Percentiles rank a stretch among this genome's conserved stretches.
Conservation (phyloP, 2,888 invertebrate genomes). For the Ormyrus labotus region DNA sequence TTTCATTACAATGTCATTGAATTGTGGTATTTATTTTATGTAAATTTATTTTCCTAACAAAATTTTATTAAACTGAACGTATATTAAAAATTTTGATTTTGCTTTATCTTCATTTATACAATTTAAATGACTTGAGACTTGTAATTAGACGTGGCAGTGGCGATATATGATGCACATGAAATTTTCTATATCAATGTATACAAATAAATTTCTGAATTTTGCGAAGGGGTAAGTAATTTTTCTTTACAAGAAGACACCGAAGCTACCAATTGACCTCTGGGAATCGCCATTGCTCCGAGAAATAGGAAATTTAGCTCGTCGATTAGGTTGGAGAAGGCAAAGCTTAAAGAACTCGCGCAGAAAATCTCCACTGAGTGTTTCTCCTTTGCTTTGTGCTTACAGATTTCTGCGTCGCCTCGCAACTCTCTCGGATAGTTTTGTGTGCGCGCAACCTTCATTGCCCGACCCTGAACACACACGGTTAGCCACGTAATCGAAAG, state of each 20-base stretch:
- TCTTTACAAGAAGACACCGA: slow-evolving; percentile 9
- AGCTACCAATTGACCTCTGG: slow-evolving; percentile 20
- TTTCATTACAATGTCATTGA: no score
- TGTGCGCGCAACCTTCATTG: slow-evolving; percentile 73
- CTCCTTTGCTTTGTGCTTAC: slow-evolving; percentile 76
- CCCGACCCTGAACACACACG: slow-evolving; percentile 74
- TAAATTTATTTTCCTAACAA: neutral
- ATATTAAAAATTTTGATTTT: neutral
- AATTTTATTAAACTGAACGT: neutral
- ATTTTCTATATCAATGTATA: neutral
- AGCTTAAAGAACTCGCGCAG: slow-evolving; percentile 70
- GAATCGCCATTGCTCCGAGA: slow-evolving; percentile 69
- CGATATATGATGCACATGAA: slow-evolving; percentile 59
- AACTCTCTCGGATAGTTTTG: slow-evolving; percentile 72
- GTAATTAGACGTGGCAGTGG: slow-evolving; percentile 70
- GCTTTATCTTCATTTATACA: neutral
- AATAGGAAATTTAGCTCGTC: slow-evolving; percentile 65
- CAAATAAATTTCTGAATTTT: slow-evolving; percentile 20
- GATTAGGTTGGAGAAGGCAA: slow-evolving; percentile 73
- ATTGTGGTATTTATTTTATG: no score
- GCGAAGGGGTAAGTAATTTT: slow-evolving; percentile 57
- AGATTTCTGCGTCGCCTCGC: slow-evolving; percentile 75
- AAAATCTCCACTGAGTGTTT: slow-evolving; percentile 75
- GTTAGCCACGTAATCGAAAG: slow-evolving; percentile 68
- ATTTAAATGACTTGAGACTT: slow-evolving; percentile 63